Conservation (phyloP, 2,888 invertebrate species). For the Entomobrya proxima region DNA sequence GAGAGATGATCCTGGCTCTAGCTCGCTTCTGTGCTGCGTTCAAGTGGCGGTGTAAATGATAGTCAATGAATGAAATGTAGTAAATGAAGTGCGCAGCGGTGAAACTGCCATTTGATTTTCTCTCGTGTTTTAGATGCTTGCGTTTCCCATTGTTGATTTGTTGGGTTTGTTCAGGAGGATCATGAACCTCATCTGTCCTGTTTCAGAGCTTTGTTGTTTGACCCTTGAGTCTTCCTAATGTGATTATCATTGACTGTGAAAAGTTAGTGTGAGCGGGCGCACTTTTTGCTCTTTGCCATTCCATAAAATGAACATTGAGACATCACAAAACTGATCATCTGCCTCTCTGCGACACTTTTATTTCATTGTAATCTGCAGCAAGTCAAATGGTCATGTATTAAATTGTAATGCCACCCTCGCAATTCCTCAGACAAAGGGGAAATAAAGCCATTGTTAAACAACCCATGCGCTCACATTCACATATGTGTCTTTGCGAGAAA, state of each 20-base stretch:
- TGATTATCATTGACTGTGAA: constrained; percentile 57
- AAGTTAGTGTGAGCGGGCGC: background rate
- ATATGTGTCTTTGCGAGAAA: background rate
- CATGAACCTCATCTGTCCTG: constrained; percentile 26
- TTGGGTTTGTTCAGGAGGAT: background rate
- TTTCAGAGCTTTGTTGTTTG: constrained; percentile 31
- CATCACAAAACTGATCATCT: constrained; percentile 46
- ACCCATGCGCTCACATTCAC: background rate
- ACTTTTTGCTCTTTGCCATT: background rate
- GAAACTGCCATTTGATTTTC: constrained; percentile 47
- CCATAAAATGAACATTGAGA: constrained; percentile 44
- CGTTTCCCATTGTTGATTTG: constrained; percentile 40
- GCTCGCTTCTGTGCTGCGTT: background rate
- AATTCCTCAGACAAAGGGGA: constrained; percentile 37
- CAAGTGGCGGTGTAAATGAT: constrained; percentile 32
- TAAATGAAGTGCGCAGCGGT: background rate
- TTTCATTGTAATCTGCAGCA: constrained; percentile 9
- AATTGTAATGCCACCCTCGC: constrained; percentile 53
- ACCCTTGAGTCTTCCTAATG: constrained; percentile 51
- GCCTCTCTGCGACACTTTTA: constrained; percentile 12
- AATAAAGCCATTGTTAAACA: background rate
- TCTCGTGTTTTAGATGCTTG: constrained; percentile 6
- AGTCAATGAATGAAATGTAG: constrained; percentile 40
- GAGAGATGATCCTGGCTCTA: background rate
- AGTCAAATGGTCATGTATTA: background rate